These are phyloP conservation scores for Diadophis punctatus DNA, from an alignment of 2,113 vertebrate genomes.

Conservation along the genomic window DNA sequence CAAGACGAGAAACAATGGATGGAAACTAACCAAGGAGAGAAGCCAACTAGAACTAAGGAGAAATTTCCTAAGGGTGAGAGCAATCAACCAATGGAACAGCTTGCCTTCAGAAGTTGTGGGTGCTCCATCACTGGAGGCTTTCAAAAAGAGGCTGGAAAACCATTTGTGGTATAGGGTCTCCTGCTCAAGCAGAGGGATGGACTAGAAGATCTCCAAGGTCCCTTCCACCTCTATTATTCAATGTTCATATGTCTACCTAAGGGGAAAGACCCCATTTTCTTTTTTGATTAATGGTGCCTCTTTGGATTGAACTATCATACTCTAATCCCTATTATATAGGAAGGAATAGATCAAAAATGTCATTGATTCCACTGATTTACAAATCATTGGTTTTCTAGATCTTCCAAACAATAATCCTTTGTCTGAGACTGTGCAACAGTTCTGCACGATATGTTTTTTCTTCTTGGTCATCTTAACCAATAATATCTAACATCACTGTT, in stretches of 20 bases:
- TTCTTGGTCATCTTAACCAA: background rate
- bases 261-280: background rate
- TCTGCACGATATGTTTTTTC: background rate
- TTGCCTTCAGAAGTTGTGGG: too few species aligned
- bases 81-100: too few species aligned
- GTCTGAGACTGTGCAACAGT: background rate
- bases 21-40: too few species aligned
- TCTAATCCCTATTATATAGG: background rate
- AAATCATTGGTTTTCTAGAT: background rate
- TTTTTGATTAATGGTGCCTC: background rate
- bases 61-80: too few species aligned
- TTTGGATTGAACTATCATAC: background rate
- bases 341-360: background rate
- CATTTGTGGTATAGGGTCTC: too few species aligned
- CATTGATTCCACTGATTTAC: background rate
- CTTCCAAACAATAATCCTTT: background rate
- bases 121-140: too few species aligned
- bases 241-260: background rate
- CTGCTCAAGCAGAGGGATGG: too few species aligned
- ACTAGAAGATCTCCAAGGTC: too few species aligned
- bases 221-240: too few species aligned
- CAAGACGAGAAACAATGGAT: too few species aligned
- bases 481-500: background rate
- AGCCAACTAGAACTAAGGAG: too few species aligned
- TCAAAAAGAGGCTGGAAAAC: too few species aligned